Evolutionary conservation across 2,113 vertebrate genomes (phyloP), one percentile per base, ranked within the genome.

Genomic region (Diglossa brunneiventris): DNA sequence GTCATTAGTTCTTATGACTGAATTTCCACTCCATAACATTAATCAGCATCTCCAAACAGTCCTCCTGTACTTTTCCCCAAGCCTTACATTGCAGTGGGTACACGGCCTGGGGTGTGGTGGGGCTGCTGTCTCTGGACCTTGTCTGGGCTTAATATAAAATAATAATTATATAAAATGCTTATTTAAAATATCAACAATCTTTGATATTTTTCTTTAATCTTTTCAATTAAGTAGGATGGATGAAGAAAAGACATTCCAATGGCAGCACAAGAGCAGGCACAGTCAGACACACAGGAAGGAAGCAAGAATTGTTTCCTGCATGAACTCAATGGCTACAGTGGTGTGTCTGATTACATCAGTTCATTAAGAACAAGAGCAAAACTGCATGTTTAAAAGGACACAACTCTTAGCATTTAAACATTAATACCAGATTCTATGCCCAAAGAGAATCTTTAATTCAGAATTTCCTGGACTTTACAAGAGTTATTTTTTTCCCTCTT

Each of bases 1-100:
- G 90, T 96, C 95, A 97, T 97, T 97, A 96, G 96, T 94, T 96
- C 96, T 96, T 95, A 92, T 97, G 95, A 94, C 92, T 94, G 93
- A 95, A 95, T 97, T 97, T 95, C 79, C 72, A 91, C 3, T 11
- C 92, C 67, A 56, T 97, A 94, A 94, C 94, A 92, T 97, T 94
- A 76, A 96, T 95, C 95, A 95, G 67, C 62, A 68, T 63, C 93
- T 86, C 69, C 80, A 93, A 94, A 84, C 50, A 92, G 24, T 75
- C 49, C 59, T 90, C 35, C 82, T 69, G 47, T 79, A 73, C 39
- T 96, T 91, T 91, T 19, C 68, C 53, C 50, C 56, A 50, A 47
- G 77, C n/a, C 90, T 84, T 66, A 31, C 41, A 49, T 4, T 62
- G 58, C 49, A 92, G n/a, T 62, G 69, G 42, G 41, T 68, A 21